Percentiles rank a stretch among this genome's conserved stretches.
Evolutionary conservation across 2,113 vertebrate species (phyloP).

Genomic region (Gnathonemus echidnorhynchus): DNA sequence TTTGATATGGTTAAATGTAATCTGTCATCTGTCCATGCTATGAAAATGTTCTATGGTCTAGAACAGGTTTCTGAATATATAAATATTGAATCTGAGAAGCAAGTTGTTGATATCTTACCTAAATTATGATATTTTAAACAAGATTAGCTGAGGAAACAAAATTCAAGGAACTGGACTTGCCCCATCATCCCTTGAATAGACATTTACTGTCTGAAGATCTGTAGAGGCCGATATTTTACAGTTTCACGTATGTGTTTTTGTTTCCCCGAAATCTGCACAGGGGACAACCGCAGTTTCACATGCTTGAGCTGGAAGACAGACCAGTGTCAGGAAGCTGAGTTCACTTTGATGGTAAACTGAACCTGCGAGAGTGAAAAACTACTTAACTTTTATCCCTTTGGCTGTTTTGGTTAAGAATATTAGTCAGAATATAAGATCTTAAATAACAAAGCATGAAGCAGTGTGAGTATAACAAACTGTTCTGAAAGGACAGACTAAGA

Average conservation of each 20-base stretch:
- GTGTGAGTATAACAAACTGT: not conserved
- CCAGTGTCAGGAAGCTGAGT: slow-evolving; percentile 15
- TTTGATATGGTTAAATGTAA: not conserved
- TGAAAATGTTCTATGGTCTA: not conserved
- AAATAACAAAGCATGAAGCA: not conserved
- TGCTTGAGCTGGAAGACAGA: slow-evolving; percentile 16
- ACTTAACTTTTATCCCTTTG: not conserved
- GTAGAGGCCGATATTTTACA: slow-evolving; percentile 3
- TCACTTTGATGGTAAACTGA: slow-evolving; percentile 22
- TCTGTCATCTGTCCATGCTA: not conserved
- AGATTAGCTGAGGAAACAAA: slow-evolving; percentile 4
- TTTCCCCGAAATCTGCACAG: slow-evolving; percentile 23
- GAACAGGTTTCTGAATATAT: not conserved
- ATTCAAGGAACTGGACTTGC: slow-evolving; percentile 4
- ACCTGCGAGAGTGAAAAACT: not conserved
- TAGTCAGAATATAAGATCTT: not conserved
- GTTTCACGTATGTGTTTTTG: slow-evolving; percentile 16
- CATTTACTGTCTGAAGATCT: not conserved
- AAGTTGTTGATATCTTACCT: not conserved
- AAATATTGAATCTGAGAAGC: not conserved
- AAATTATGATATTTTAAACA: not conserved
- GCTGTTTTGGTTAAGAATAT: not conserved
- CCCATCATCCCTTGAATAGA: not conserved
- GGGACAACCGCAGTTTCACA: slow-evolving; percentile 21
- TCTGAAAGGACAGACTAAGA: not conserved